Evolutionary conservation across 1,140 invertebrate genomes (phyloP), one percentile per base, ranked within the genome.

Genomic region (Drosophila funebris): DNA sequence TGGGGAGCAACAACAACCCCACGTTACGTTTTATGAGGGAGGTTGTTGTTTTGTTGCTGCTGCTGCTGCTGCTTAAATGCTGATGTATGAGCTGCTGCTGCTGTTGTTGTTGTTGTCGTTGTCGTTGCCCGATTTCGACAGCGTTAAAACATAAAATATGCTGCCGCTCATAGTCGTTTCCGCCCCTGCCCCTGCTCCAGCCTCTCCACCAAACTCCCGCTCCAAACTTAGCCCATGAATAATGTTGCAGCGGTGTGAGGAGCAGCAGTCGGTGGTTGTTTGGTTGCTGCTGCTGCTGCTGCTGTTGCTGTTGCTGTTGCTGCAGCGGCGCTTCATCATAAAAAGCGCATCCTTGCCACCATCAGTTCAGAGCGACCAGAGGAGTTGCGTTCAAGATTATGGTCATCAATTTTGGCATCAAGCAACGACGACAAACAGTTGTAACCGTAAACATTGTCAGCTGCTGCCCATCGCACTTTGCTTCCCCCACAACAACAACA

Each of bases 71-170:
- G n/a, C n/a, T n/a, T n/a, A 90, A 90, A 90, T 90, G 85, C 87
- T 90, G 87, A 90, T 90, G 87, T 90, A 90, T 85, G 82, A 78
- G 82, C 27, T 31, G 18, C 16, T 71, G 61, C 9, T 63, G 37
- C n/a, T n/a, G n/a, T n/a, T 81, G 56, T 43, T 73, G 64, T 41
- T 80, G 52, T 41, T 76, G 78, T 56, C 82, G 73, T 67, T 84
- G 73, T 58, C 33, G 63, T 52, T 68, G 78, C 70, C 22, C 82
- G 77, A 90, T 90, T 90, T 90, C 82, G 81, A 84, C 85, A 90
- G 74, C 87, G 87, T 85, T 90, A 90, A 90, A 90, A 85, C 87
- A 90, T 90, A 90, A 90, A 90, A 90, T 90, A 90, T 90, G 87
- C 87, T 90, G 83, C 81, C 78, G 68, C 67, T 87, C 54, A 73